Percentiles rank a stretch among this genome's conserved stretches.
These are phyloP conservation scores for Cheilosia vernalis DNA, from an alignment of 2,888 invertebrate genomes.

Conservation along the genomic window DNA sequence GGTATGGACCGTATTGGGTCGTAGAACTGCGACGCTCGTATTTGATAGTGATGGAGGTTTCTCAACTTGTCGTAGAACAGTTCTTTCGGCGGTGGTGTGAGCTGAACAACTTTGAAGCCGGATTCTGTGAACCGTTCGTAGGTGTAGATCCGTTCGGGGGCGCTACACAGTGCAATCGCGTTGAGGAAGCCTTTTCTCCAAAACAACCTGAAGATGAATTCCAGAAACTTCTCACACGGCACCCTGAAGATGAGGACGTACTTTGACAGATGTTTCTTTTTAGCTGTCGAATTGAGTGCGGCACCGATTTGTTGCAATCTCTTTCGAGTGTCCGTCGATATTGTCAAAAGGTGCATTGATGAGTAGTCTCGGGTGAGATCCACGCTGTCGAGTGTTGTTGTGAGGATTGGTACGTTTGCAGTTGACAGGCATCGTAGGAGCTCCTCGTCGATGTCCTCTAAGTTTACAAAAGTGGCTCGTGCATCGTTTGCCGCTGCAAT, in stretches of 20 bases:
- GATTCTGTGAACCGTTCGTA: constrained; percentile 78
- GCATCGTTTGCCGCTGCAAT: constrained; percentile 24
- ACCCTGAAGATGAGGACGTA: constrained; percentile 79
- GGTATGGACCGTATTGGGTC: constrained; percentile 78
- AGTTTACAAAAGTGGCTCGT: constrained; percentile 44
- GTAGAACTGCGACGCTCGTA: constrained; percentile 79
- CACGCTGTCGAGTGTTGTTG: not conserved
- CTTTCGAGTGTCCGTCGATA: not conserved
- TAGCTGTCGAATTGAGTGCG: not conserved
- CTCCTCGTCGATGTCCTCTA: constrained; percentile 13
- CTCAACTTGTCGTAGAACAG: constrained; percentile 78
- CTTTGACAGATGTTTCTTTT: constrained; percentile 77
- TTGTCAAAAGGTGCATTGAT: constrained; percentile 48
- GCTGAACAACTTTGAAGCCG: constrained; percentile 75
- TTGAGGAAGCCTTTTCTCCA: constrained; percentile 78
- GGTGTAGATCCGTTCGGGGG: constrained; percentile 73
- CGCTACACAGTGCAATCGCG: constrained; percentile 77
- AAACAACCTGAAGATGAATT: constrained; percentile 76
- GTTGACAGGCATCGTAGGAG: constrained; percentile 43
- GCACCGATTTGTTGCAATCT: constrained; percentile 12
- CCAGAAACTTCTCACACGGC: constrained; percentile 70
- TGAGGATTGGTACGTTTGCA: constrained; percentile 16
- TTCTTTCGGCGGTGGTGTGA: not conserved
- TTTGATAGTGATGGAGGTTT: constrained; percentile 77
- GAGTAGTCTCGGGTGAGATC: constrained; percentile 1